Evolutionary conservation across 2,888 invertebrate species (phyloP).

Genomic region (Drosophila formosana): DNA sequence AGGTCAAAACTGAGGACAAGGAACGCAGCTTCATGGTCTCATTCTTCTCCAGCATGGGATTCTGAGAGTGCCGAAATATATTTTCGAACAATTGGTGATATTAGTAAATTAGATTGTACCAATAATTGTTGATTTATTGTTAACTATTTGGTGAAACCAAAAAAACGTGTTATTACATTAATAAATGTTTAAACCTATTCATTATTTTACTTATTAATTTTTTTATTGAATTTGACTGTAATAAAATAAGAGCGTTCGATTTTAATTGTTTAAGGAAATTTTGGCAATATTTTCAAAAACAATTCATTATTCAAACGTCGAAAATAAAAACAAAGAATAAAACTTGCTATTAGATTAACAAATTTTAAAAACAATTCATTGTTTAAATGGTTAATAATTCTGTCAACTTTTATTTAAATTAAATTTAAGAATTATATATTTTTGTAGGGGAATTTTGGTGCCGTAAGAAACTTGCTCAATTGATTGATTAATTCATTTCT

Average conservation of each 20-base stretch:
- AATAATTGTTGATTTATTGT: background rate
- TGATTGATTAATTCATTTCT: too few species aligned
- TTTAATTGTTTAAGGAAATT: too few species aligned
- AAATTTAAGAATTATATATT: too few species aligned
- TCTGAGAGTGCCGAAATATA: conserved; percentile 14
- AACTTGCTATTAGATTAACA: background rate
- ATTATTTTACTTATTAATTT: too few species aligned
- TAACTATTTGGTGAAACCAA: background rate
- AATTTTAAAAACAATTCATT: background rate
- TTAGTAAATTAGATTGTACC: background rate
- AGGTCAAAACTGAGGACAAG: background rate
- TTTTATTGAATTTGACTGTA: too few species aligned
- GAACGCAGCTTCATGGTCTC: conserved; percentile 44
- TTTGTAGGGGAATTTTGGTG: too few species aligned
- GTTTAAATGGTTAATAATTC: too few species aligned
- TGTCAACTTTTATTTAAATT: too few species aligned
- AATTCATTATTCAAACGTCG: too few species aligned
- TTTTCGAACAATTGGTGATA: background rate
- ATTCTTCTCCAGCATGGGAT: conserved; percentile 75
- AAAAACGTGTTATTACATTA: background rate
- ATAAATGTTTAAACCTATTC: background rate
- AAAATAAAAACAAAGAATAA: background rate
- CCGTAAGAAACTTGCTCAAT: too few species aligned
- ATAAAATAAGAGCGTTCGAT: too few species aligned
- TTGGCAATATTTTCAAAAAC: too few species aligned